Conservation (phyloP, 2,888 invertebrate genomes). For the Synergus itoensis region DNA sequence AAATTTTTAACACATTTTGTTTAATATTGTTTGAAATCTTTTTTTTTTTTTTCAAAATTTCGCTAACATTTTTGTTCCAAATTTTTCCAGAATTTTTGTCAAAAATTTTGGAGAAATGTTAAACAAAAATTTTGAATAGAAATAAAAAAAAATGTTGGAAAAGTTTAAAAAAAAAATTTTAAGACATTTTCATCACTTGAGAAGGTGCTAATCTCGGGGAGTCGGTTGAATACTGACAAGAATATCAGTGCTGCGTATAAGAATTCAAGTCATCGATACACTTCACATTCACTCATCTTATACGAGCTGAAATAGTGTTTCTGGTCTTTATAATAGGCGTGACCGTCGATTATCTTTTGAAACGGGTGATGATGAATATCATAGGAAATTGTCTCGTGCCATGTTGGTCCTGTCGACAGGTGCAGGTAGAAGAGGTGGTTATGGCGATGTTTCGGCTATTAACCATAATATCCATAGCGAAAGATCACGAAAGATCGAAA, state of each 20-base stretch:
- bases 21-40: too few species aligned
- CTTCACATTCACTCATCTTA: conserved; percentile 13
- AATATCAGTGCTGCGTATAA: background rate
- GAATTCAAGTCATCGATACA: conserved; percentile 15
- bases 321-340: conserved; percentile 62
- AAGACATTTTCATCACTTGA: too few species aligned
- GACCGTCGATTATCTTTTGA: conserved; percentile 69
- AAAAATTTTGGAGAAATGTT: too few species aligned
- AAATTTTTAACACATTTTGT: too few species aligned
- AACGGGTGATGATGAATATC: conserved; percentile 72
- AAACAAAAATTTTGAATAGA: too few species aligned
- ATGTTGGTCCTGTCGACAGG: conserved; percentile 67
- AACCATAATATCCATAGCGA: background rate
- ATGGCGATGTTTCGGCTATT: conserved; percentile 42
- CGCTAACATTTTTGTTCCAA: too few species aligned
- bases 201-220: too few species aligned
- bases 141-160: too few species aligned
- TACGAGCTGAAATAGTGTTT: background rate
- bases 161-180: too few species aligned
- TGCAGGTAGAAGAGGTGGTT: conserved; percentile 63
- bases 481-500: background rate
- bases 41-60: too few species aligned
- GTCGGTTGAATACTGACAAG: background rate
- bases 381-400: conserved; percentile 70
- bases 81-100: too few species aligned